Evolutionary conservation across 2,113 vertebrate species (phyloP).

Genomic region (Antigone vipio): DNA sequence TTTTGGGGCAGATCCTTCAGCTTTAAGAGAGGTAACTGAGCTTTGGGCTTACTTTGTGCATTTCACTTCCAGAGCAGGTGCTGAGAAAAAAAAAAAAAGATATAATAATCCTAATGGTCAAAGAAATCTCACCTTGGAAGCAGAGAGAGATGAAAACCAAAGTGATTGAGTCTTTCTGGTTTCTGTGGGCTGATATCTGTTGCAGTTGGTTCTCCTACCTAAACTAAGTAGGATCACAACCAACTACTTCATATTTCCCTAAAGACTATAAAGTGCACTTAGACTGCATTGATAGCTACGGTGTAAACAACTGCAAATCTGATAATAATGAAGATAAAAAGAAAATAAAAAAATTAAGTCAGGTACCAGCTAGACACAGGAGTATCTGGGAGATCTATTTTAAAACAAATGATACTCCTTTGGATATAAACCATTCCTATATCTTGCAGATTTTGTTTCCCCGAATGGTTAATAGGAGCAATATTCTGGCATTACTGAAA

Average conservation of each 20-base stretch:
- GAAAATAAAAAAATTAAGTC: not conserved
- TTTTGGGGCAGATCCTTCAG: not conserved
- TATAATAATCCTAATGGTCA: not conserved
- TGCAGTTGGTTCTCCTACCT: not conserved
- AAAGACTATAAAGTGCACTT: not conserved
- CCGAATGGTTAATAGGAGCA: not conserved
- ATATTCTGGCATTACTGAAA: constrained; percentile 4
- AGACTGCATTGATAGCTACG: not conserved
- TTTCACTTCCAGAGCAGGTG: not conserved
- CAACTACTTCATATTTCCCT: not conserved
- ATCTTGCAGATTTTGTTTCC: not conserved
- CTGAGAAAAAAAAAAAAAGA: not conserved
- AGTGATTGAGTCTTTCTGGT: not conserved
- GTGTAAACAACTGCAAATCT: not conserved
- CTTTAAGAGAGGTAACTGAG: not conserved
- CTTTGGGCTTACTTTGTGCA: rapidly evolving
- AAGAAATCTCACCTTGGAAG: not conserved
- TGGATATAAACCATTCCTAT: not conserved
- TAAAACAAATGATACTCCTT: not conserved
- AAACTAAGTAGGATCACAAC: not conserved
- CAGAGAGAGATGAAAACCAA: not conserved
- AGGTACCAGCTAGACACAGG: not conserved
- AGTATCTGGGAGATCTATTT: not conserved
- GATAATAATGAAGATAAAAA: not conserved
- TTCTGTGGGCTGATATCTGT: not conserved